Conservation (phyloP, 2,888 invertebrate species). For the Heliconius cydno region DNA sequence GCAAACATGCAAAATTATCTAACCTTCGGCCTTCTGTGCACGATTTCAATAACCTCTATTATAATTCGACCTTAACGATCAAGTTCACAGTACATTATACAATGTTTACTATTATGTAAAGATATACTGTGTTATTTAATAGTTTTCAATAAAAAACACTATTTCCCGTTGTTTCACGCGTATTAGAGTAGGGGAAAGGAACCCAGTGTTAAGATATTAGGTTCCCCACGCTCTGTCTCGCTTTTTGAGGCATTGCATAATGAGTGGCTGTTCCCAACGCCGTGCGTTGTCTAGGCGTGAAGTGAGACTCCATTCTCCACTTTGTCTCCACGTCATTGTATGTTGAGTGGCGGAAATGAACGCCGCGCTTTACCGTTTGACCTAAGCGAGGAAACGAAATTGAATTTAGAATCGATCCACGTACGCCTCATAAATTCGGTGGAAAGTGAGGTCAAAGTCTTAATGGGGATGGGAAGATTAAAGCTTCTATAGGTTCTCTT, state of each 20-base stretch:
- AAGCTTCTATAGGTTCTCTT: no score
- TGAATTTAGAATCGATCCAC: no score
- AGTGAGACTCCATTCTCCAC: not conserved
- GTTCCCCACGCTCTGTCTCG: no score
- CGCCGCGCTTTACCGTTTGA: not conserved
- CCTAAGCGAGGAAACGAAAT: no score
- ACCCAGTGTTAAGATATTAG: not conserved
- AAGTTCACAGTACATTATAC: slow-evolving; percentile 38
- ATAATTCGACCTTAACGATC: slow-evolving; percentile 29
- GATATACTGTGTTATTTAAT: not conserved
- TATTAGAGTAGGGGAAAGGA: not conserved
- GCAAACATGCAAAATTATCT: not conserved
- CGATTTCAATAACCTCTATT: slow-evolving; percentile 44
- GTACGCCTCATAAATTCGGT: no score
- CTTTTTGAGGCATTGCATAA: no score
- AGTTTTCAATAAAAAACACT: no score
- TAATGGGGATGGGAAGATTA: no score
- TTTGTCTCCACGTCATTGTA: not conserved
- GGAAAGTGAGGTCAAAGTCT: no score
- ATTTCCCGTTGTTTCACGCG: no score
- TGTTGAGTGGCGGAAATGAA: not conserved
- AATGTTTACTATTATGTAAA: slow-evolving; percentile 37
- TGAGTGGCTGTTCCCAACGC: no score
- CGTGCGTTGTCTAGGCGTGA: no score
- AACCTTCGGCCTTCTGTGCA: slow-evolving; percentile 27